Evolutionary conservation across 2,888 invertebrate species (phyloP).

Genomic region (Ferdinandea cuprea): DNA sequence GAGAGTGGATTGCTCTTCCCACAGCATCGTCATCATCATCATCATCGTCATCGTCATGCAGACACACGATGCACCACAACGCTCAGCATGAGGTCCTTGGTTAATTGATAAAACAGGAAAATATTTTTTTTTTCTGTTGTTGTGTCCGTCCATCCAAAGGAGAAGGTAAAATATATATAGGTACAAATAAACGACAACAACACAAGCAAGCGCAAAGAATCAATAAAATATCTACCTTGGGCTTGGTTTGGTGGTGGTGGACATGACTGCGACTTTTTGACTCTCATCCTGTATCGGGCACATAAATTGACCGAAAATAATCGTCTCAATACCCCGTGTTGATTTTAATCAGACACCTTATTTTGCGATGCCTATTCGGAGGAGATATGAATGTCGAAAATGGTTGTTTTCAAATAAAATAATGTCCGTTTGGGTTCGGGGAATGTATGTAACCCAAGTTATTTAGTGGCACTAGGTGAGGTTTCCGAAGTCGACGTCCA

Average conservation of each 20-base stretch:
- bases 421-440: no score
- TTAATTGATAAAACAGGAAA: conserved; percentile 75
- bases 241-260: conserved; percentile 29
- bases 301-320: conserved; percentile 68
- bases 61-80: conserved; percentile 65
- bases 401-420: conserved; percentile 20
- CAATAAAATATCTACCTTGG: conserved; percentile 66
- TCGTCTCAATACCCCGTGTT: conserved; percentile 70
- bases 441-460: no score
- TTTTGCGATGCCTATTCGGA: conserved; percentile 34
- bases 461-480: no score
- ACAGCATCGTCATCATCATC: conserved; percentile 49
- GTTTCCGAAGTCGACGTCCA: no score
- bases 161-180: no score
- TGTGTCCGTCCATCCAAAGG: conserved; percentile 20
- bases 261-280: conserved; percentile 14
- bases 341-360: conserved; percentile 73
- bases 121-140: conserved; percentile 35
- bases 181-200: conserved; percentile 20
- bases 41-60: conserved; percentile 15
- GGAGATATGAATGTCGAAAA: conserved; percentile 26
- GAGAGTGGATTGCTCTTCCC: conserved; percentile 13
- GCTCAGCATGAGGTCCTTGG: conserved; percentile 67
- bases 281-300: conserved; percentile 32
- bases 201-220: conserved; percentile 13